Conservation (phyloP, 2,888 invertebrate species). For the Temnothorax ravouxi region DNA sequence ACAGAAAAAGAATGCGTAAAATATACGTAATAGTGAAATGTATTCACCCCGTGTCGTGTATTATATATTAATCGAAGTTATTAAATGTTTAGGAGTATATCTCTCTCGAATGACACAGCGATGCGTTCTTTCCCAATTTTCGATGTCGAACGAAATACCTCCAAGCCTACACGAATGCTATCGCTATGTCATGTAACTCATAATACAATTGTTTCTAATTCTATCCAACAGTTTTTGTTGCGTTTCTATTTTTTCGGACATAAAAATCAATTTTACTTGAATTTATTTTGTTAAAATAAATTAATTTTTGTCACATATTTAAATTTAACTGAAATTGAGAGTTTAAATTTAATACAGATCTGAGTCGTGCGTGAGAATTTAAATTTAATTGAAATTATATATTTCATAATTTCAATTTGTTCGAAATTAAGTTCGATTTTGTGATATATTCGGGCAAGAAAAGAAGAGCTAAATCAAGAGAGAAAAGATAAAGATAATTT, state of each 20-base stretch:
- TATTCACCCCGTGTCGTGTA: constrained; percentile 71
- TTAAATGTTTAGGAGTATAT: constrained; percentile 77
- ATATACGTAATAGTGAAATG: constrained; percentile 52
- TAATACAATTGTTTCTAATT: constrained; percentile 3
- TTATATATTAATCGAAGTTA: constrained; percentile 76
- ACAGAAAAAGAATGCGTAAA: constrained; percentile 30
- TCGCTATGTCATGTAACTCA: constrained; percentile 21
- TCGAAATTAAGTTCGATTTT: constrained; percentile 15
- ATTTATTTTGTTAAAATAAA: constrained; percentile 6
- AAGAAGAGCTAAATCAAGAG: not conserved
- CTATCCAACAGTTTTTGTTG: not conserved
- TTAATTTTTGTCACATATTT: constrained; percentile 2
- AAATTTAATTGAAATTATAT: constrained; percentile 19
- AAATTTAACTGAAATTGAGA: constrained; percentile 3
- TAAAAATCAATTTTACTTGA: constrained; percentile 1
- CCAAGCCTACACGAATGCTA: constrained; percentile 3
- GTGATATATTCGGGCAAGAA: not conserved
- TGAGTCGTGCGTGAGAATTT: not conserved
- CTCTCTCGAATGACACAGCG: constrained; percentile 63
- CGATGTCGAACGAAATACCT: constrained; percentile 23
- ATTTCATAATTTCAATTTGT: constrained; percentile 24
- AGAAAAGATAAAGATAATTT: not conserved
- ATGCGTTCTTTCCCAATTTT: constrained; percentile 64
- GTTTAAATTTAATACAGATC: constrained; percentile 10
- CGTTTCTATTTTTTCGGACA: not conserved